Evolutionary conservation across 2,888 invertebrate genomes (phyloP).

Genomic region (Heliconius aoede): DNA sequence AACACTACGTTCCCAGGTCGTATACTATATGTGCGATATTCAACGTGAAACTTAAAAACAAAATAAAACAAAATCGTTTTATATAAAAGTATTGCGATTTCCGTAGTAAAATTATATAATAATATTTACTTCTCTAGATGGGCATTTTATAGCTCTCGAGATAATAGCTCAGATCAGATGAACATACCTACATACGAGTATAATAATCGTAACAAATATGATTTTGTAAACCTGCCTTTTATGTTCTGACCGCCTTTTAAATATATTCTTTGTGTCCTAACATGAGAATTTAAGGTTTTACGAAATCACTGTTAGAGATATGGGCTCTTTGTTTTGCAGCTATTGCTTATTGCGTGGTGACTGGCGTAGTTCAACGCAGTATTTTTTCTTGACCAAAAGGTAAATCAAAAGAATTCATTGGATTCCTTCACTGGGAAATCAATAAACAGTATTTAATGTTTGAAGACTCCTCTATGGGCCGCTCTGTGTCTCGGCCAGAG

Average conservation of each 20-base stretch:
- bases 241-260: constrained; percentile 4
- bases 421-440: no score
- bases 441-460: no score
- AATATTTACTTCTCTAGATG: constrained; percentile 31
- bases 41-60: no score
- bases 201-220: constrained; percentile 9
- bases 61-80: constrained; percentile 13
- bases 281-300: background rate
- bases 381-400: no score
- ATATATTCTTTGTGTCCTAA: background rate
- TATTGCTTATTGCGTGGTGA: no score
- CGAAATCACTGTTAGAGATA: background rate
- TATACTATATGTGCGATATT: no score
- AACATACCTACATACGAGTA: background rate
- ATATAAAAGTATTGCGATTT: constrained; percentile 15
- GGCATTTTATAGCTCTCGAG: constrained; percentile 17
- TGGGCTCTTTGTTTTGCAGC: background rate
- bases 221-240: constrained; percentile 17
- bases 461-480: no score
- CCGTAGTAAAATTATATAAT: constrained; percentile 39
- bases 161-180: constrained; percentile 11
- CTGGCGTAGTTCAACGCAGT: no score
- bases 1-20: no score
- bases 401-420: no score
- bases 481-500: no score